Evolutionary conservation across 2,888 invertebrate genomes (phyloP), one percentile per base, ranked within the genome.

Genomic region (Nycteola revayana): DNA sequence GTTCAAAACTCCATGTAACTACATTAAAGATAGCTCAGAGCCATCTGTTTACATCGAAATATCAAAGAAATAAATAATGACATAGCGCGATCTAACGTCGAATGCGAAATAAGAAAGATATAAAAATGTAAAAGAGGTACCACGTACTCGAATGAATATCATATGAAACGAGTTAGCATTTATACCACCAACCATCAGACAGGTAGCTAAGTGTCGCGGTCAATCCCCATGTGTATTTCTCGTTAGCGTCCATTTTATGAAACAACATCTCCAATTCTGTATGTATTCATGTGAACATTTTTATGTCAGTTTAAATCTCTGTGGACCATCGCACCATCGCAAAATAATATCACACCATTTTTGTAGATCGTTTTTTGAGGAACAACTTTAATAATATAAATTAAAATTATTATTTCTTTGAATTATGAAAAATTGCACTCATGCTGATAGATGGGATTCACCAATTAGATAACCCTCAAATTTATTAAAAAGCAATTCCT

Each of bases 61-160:
- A 46, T 41, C 42, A 34, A 46, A 48, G 31, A 38, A 37, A 35
- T 37, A 34, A 45, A 36, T 37, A 39, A 40, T 32, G 25, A 29
- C 34, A 54, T 38, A 10, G 28, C 22, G 28, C 25, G 25, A 29
- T 38, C 29, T 33, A 20, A 36, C 21, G 17, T 34, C 17, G 42
- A 49, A 38, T 49, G 41, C 34, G 41, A 40, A 42, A 43, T 38
- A 60, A 58, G 56, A 66, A 60, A 48, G 40, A 49, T 53, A 66
- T 65, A 64, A 67, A 68, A 64, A 69, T 62, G 60, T 63, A 62
- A 66, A 67, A 51, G 44, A 66, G 56, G 49, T 52, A 6, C 18
- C 5, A 26, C 6, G 2, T 20, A 54, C 53, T 57, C 32, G 44
- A 58, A 66, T 72, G 64, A 69, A 74, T 75, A 68, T 69, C 64